These are phyloP conservation scores for Mergus octosetaceus DNA, from an alignment of 2,797 vertebrate species.

Conservation along the genomic window DNA sequence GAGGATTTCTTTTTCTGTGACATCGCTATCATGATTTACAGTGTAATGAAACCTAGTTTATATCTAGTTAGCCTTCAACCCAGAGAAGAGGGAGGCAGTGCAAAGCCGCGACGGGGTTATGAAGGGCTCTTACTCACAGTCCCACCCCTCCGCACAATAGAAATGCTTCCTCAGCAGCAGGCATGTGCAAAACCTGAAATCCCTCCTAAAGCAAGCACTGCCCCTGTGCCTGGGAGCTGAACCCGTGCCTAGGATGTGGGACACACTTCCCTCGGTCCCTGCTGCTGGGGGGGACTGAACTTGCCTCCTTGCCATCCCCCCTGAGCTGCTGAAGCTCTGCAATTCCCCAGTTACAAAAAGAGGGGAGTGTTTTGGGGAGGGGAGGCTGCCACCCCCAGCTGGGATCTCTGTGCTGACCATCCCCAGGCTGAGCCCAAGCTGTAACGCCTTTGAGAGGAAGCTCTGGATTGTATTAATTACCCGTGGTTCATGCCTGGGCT, in stretches of 20 bases:
- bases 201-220: rapidly evolving
- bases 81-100: background rate
- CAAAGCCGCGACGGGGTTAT: background rate
- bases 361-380: background rate
- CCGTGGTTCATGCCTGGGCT: background rate
- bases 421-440: background rate
- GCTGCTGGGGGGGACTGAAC: background rate
- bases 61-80: background rate
- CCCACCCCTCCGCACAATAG: background rate
- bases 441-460: background rate
- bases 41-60: background rate
- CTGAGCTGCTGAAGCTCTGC: background rate
- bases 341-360: background rate
- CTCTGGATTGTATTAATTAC: background rate
- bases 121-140: background rate
- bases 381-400: background rate
- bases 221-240: rapidly evolving
- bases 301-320: rapidly evolving
- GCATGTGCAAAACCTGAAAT: background rate
- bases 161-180: background rate
- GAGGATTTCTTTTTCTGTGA: background rate
- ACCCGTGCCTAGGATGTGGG: rapidly evolving
- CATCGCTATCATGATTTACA: background rate
- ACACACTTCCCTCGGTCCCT: rapidly evolving
- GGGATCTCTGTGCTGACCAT: background rate